phyloP scores from a whole-genome alignment of 2,888 invertebrate genomes.

The Lissonota sp. region DNA sequence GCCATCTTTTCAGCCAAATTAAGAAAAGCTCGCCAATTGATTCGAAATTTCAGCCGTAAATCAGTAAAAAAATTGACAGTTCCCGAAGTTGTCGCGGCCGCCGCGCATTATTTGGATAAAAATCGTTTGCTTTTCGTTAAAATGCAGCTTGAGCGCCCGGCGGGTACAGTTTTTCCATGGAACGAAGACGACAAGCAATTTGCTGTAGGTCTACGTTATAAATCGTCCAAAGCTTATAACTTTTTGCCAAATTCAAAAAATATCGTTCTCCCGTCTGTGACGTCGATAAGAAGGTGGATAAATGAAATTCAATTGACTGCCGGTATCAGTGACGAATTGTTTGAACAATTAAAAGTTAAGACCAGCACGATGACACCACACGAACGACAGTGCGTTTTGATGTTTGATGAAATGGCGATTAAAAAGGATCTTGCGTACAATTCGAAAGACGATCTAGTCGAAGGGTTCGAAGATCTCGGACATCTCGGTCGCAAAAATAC shows the following conservation, averaged over 20 bases:
- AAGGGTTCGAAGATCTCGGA: slow-evolving; percentile 69
- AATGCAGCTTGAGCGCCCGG: slow-evolving; percentile 57
- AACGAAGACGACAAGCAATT: slow-evolving; percentile 69
- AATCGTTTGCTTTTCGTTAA: slow-evolving; percentile 55
- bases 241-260: slow-evolving; percentile 66
- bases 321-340: slow-evolving; percentile 66
- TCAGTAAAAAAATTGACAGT: slow-evolving; percentile 1
- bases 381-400: slow-evolving; percentile 23
- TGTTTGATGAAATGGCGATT: slow-evolving; percentile 68
- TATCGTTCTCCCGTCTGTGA: slow-evolving; percentile 69
- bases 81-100: not conserved
- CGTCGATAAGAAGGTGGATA: slow-evolving; percentile 66
- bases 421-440: slow-evolving; percentile 67
- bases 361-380: slow-evolving; percentile 67
- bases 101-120: slow-evolving; percentile 9
- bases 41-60: slow-evolving; percentile 8
- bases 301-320: slow-evolving; percentile 67
- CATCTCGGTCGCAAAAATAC: slow-evolving; percentile 41
- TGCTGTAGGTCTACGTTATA: slow-evolving; percentile 72
- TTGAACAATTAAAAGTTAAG: slow-evolving; percentile 65
- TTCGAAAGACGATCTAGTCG: slow-evolving; percentile 64
- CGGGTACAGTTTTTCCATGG: slow-evolving; percentile 60
- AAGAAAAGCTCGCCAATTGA: slow-evolving; percentile 6
- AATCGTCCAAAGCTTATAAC: slow-evolving; percentile 72
- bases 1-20: not conserved